These are phyloP conservation scores for Eledone cirrhosa DNA, from an alignment of 2,888 invertebrate genomes.

Conservation along the genomic window DNA sequence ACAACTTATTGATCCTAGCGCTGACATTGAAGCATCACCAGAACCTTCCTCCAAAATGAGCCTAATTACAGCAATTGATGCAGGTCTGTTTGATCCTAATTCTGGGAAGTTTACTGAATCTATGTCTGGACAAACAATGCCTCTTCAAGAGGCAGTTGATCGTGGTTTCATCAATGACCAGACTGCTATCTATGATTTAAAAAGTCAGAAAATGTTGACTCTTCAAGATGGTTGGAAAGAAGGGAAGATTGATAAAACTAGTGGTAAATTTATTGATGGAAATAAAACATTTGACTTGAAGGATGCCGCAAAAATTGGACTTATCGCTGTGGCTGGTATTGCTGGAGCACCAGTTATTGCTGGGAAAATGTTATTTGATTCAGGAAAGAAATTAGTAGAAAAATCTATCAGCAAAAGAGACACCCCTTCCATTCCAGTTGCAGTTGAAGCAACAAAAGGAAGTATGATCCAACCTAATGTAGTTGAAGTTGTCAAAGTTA, in stretches of 20 bases:
- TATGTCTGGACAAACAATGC: conserved; percentile 79
- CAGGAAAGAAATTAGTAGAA: conserved; percentile 5
- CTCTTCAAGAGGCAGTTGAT: conserved; percentile 66
- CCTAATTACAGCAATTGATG: conserved; percentile 75
- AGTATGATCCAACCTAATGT: conserved; percentile 40
- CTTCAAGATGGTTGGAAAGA: conserved; percentile 70
- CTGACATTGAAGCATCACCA: conserved; percentile 26
- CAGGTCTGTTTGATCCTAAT: conserved; percentile 82
- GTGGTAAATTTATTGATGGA: conserved; percentile 79
- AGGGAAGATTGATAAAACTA: conserved; percentile 74
- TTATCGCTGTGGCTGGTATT: conserved; percentile 87
- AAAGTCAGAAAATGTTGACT: conserved; percentile 77
- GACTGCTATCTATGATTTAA: conserved; percentile 53
- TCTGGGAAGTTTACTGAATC: conserved; percentile 84
- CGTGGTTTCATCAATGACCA: conserved; percentile 50
- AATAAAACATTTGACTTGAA: conserved; percentile 77
- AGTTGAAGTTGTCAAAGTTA: conserved; percentile 35
- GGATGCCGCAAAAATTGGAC: conserved; percentile 74
- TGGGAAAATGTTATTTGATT: conserved; percentile 31
- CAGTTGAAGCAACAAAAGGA: conserved; percentile 42
- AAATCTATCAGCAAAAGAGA: background rate
- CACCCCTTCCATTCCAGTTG: conserved; percentile 25
- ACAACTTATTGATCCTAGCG: conserved; percentile 47
- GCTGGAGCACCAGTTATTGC: conserved; percentile 67
- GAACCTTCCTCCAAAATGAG: conserved; percentile 32